Evolutionary conservation across 2,888 invertebrate species (phyloP), one percentile per base, ranked within the genome.

Genomic region (Dermolepida albohirtum): DNA sequence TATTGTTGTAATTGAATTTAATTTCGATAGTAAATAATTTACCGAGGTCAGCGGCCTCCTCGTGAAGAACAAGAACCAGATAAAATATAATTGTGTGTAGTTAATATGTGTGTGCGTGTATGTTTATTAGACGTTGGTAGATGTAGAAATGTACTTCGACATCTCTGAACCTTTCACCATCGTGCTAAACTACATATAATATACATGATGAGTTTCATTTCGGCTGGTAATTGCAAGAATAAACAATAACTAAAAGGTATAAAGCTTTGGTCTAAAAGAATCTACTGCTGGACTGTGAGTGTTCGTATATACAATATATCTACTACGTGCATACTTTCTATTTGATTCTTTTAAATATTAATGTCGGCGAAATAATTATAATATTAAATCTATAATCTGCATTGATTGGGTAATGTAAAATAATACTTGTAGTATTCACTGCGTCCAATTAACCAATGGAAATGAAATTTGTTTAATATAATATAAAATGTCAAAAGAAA

Each of bases 1-100:
- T 54, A 54, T 44, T 43, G 29, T 44, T 54, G 43, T 65, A 54
- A 65, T 65, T 65, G 64, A 65, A 65, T 65, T 65, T 54, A 52
- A 52, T 54, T 16, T 29, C 27, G 54, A 52, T 54, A 54, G 50
- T 51, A 65, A 65, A 65, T 40, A 54, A 54, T 52, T 52, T 52
- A 52, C 54, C 8, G 40, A 10, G 54, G 54, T 40, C 54, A 54
- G 54, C 40, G 40, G 14, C 40, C 27, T 39, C 40, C 6, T 16
- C 40, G 22, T n/a, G n/a, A n/a, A 16, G 22, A 7, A n/a, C n/a
- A 22, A 50, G 22, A 50, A 50, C 22, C n/a, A 50, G 8, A 50
- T 16, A 14, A 34, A 39, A 2, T 39, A 54, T 44, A 44, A 44
- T 44, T 44, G 12, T 44, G 5, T 44, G 11, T 44, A 44, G 12